A percentile compares a stretch with the other conserved stretches of the same genome.
Evolutionary conservation across 2,113 vertebrate species (phyloP).

Genomic region (Hemiscyllium ocellatum): DNA sequence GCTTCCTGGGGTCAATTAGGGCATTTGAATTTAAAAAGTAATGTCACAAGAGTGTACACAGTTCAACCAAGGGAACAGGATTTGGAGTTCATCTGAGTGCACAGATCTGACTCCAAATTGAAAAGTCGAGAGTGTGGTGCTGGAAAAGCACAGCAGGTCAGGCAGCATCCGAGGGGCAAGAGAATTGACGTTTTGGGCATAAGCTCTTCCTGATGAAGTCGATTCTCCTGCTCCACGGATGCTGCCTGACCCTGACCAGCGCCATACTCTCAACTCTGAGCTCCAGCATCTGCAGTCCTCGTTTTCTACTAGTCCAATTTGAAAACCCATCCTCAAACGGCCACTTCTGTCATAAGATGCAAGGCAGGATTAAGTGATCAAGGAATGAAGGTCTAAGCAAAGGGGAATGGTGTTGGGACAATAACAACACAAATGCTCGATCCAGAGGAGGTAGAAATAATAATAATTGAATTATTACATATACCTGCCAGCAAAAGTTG

Average conservation of each 20-base stretch:
- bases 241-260: no score
- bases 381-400: not conserved
- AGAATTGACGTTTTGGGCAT: no score
- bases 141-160: no score
- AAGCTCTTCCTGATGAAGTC: no score
- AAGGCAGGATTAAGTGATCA: not conserved
- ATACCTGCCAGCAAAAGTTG: not conserved
- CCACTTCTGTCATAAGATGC: not conserved
- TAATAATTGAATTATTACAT: not conserved
- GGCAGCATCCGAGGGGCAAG: no score
- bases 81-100: not conserved
- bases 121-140: no score
- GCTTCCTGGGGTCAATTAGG: not conserved
- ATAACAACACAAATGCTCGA: not conserved
- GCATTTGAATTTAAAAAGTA: not conserved
- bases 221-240: no score
- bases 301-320: not conserved
- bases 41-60: not conserved
- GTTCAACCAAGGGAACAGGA: not conserved
- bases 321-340: not conserved
- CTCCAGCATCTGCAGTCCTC: no score
- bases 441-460: not conserved
- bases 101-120: not conserved
- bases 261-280: no score
- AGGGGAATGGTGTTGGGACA: not conserved